Conservation (phyloP, 2,797 vertebrate genomes). For the Ara ararauna region DNA sequence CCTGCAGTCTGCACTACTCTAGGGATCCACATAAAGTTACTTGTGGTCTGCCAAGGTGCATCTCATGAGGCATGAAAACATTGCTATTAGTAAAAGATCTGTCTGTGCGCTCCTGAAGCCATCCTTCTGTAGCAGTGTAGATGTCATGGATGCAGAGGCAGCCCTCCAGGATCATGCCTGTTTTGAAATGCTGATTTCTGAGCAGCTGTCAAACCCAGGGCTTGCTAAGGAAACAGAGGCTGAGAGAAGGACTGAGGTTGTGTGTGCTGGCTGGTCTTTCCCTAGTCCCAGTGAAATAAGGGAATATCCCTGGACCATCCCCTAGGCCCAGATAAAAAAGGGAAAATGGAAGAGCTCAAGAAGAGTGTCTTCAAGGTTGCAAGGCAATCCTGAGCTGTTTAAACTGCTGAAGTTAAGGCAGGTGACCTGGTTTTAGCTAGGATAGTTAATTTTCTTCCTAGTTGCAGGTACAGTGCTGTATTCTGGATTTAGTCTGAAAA, state of each 20-base stretch:
- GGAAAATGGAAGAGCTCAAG: not conserved
- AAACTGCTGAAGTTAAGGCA: not conserved
- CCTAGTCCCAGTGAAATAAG: not conserved
- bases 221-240: not conserved
- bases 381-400: not conserved
- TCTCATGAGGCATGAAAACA: not conserved
- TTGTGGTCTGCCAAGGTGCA: not conserved
- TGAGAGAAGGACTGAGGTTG: not conserved
- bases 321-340: not conserved
- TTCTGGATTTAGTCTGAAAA: not conserved
- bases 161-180: not conserved
- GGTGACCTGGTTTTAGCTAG: not conserved
- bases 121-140: not conserved
- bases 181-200: not conserved
- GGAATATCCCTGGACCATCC: not conserved
- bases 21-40: not conserved
- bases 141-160: not conserved
- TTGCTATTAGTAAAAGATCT: not conserved
- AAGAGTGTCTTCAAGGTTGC: not conserved
- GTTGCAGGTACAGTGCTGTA: not conserved
- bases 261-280: not conserved
- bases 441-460: not conserved
- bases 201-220: not conserved
- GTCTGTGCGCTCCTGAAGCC: not conserved
- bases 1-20: rapidly evolving